phyloP scores from a whole-genome alignment of 2,113 vertebrate genomes.

The Typhlomys cinereus region DNA sequence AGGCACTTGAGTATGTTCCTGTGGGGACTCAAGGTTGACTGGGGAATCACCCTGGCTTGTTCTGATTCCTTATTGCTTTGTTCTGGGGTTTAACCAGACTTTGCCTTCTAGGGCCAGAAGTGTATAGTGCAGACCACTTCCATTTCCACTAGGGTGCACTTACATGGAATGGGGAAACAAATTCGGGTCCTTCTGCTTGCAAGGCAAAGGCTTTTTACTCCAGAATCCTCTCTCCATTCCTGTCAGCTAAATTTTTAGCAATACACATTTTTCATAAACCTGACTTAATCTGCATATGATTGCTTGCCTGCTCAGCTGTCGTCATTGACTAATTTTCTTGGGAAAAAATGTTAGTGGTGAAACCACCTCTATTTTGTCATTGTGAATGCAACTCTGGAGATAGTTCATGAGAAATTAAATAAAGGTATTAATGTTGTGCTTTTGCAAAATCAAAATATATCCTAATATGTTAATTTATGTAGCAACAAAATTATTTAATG shows the following conservation, averaged over 20 bases:
- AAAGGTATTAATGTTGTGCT: not conserved
- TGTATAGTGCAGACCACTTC: too few species aligned
- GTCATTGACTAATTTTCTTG: not conserved
- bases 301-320: not conserved
- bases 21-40: too few species aligned
- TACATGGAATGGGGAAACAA: too few species aligned
- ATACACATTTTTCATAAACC: conserved; percentile 46
- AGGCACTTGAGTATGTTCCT: too few species aligned
- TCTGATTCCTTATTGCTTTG: too few species aligned
- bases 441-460: not conserved
- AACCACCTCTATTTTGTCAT: not conserved
- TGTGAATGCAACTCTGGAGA: conserved; percentile 2
- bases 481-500: not conserved
- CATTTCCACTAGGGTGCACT: too few species aligned
- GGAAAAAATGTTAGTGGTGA: conserved; percentile 51
- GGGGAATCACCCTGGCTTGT: too few species aligned
- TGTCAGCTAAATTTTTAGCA: conserved; percentile 42
- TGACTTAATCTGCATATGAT: not conserved
- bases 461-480: not conserved
- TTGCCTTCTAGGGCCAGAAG: too few species aligned
- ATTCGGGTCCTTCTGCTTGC: too few species aligned
- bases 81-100: too few species aligned
- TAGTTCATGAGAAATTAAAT: not conserved
- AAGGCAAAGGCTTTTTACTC: too few species aligned
- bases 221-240: too few species aligned